Evolutionary conservation across 2,113 vertebrate genomes (phyloP), one percentile per base, ranked within the genome.

Genomic region (Bujurquina vittata): DNA sequence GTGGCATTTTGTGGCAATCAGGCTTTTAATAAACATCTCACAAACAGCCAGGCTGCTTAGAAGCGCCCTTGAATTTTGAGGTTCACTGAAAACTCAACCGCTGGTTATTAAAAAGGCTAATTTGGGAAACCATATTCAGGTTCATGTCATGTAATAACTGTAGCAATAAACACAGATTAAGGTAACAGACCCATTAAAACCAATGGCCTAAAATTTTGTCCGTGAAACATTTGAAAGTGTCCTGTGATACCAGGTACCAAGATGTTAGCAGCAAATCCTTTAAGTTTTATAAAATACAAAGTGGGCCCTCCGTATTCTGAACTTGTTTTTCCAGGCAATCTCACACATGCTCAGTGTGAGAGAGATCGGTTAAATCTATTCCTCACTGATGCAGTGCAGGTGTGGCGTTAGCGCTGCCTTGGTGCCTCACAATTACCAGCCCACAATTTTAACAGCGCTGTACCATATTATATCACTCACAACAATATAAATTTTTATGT

Each of bases 11-110:
- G 46, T 59, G 46, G 35, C 55, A 79, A 62, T 84, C 52, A 52
- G 11, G n/a, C 56, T 75, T 84, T 86, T 57, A 76, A 83, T 67
- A 77, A 90, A 75, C 65, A 60, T 49, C 52, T 79, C 33, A 73
- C 23, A 75, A 85, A 62, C 29, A 61, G 26, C 35, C 31, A n/a
- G 5, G 29, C 72, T 75, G 54, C 33, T 85, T 10, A 59, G 18
- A 40, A 62, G 23, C 79, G 43, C 31, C 20, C 46, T 80, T 84
- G 60, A 67, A 22, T 65, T 73, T 26, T 15, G 65, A 78, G 37
- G 35, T 15, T 79, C 80, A 77, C 20, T 77, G 46, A 77, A 76
- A 75, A 65, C 65, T 73, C 33, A 76, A 59, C 23, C 31, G 43
- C 12, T 57, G 40, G 31, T 72, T 75, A 88, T 85, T 75, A 79